A percentile compares a stretch with the other conserved stretches of the same genome.
Evolutionary conservation across 2,113 vertebrate genomes (phyloP).

Genomic region (Neodon shergylaensis): DNA sequence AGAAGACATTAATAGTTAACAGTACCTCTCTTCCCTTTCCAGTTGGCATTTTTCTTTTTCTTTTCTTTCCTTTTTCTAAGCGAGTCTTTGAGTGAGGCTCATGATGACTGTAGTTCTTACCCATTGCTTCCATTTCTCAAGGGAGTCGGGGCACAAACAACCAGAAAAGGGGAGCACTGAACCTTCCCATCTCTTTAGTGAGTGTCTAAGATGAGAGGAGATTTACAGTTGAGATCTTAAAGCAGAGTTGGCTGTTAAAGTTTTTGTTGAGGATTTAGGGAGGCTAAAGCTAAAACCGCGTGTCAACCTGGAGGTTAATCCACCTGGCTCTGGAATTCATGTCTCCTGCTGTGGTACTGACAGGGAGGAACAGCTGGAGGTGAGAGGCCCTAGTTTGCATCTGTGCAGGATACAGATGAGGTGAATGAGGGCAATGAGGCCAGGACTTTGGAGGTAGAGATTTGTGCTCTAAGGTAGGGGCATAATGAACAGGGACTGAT

Average conservation of each 20-base stretch:
- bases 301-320: constrained; percentile 87
- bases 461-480: background rate
- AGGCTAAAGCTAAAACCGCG: constrained; percentile 79
- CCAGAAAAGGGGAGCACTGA: constrained; percentile 28
- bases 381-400: background rate
- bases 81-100: constrained; percentile 1
- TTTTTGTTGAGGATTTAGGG: constrained; percentile 86
- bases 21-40: background rate
- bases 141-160: constrained; percentile 52
- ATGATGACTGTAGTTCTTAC: constrained; percentile 21
- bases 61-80: background rate
- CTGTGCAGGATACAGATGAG: background rate
- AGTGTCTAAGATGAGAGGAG: constrained; percentile 64
- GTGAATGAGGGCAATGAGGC: constrained; percentile 14
- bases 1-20: constrained; percentile 11
- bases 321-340: constrained; percentile 62
- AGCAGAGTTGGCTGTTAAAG: constrained; percentile 74
- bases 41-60: background rate
- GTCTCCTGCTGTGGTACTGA: constrained; percentile 66
- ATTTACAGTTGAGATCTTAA: constrained; percentile 79
- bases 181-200: constrained; percentile 57
- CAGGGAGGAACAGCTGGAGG: constrained; percentile 80
- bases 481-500: background rate
- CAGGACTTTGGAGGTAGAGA: constrained; percentile 40
- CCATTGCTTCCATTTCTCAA: constrained; percentile 40